phyloP scores from a whole-genome alignment of 1,140 invertebrate genomes.

The Sarcophaga peregrina region DNA sequence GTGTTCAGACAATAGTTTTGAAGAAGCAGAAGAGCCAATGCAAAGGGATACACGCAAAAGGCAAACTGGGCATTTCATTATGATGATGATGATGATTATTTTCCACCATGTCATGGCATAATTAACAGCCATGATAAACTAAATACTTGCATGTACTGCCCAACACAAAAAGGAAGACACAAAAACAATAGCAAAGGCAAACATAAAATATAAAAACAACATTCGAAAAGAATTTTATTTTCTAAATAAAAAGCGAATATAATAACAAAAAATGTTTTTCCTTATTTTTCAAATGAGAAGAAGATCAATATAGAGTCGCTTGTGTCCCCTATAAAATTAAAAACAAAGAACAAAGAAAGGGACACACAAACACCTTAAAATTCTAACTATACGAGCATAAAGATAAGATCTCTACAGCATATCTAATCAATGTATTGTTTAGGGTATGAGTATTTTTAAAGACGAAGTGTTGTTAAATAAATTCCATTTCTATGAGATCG shows the following conservation, averaged over 20 bases:
- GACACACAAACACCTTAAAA: background rate
- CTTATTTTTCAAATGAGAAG: no score
- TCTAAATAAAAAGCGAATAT: background rate
- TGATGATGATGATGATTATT: no score
- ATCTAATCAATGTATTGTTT: constrained; percentile 34
- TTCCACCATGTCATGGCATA: background rate
- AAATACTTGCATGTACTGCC: background rate
- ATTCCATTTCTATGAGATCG: no score
- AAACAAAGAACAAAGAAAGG: background rate
- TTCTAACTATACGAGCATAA: background rate
- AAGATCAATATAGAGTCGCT: no score
- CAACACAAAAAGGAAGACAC: background rate
- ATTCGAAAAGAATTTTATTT: background rate
- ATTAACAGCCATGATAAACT: background rate
- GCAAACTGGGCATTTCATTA: background rate
- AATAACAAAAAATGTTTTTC: background rate
- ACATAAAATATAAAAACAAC: background rate
- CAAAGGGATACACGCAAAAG: background rate
- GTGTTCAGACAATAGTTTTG: constrained; percentile 16
- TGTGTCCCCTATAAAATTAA: background rate
- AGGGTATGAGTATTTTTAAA: no score
- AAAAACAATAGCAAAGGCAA: background rate
- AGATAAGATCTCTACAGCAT: constrained; percentile 34
- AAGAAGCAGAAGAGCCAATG: background rate
- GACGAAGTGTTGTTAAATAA: no score